Conservation (phyloP, 2,888 invertebrate genomes). For the Dryobota labecula region DNA sequence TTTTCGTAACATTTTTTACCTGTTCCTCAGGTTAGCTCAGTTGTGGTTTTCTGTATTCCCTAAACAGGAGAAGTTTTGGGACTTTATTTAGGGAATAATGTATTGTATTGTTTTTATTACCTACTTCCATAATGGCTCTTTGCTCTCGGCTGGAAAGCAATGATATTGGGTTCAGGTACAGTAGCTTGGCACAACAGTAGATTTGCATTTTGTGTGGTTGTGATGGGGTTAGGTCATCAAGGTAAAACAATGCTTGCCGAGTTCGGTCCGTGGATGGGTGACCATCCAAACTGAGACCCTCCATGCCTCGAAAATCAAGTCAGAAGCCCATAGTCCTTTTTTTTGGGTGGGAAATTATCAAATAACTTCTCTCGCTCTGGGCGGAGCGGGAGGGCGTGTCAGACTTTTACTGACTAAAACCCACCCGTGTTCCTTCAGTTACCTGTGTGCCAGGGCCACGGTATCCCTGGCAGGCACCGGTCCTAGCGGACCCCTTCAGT, state of each 20-base stretch:
- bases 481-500: too few species aligned
- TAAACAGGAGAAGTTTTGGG: constrained; percentile 1
- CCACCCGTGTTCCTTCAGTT: too few species aligned
- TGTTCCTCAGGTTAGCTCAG: constrained; percentile 30
- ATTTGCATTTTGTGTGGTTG: background rate
- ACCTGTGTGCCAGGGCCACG: too few species aligned
- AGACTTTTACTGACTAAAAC: too few species aligned
- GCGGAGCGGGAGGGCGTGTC: too few species aligned
- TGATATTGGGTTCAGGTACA: background rate
- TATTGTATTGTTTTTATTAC: constrained; percentile 16
- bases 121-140: constrained; percentile 3
- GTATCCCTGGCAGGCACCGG: too few species aligned
- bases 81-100: constrained; percentile 18
- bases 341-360: too few species aligned
- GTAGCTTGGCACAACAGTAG: too few species aligned
- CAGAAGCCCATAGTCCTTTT: too few species aligned
- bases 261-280: background rate
- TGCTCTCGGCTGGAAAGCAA: background rate
- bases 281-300: background rate
- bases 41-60: constrained; percentile 37
- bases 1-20: constrained; percentile 51
- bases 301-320: background rate
- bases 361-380: too few species aligned
- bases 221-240: background rate
- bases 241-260: background rate